Base-by-base conservation (phyloP, 2,797 vertebrate species). In the Simalia tracyae region DNA sequence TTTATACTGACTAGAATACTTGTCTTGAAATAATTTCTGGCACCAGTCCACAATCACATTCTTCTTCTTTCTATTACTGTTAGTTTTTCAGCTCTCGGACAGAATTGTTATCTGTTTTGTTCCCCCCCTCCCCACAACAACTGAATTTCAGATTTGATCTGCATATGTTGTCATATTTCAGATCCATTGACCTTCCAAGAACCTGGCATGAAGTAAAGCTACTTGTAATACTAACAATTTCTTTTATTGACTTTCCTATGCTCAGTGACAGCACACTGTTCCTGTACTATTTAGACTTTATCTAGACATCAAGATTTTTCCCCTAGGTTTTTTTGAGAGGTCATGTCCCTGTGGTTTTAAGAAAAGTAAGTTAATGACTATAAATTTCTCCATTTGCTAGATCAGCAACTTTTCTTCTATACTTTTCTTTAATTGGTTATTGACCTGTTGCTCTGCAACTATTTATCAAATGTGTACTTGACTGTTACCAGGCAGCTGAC, bases 381-480 rank as follows among this genome's bases (percentile, higher is more conserved):
- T 90, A 92, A 93, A 88, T 93, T 91, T 87, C 84, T 89, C 84
- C 63, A 31, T 91, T 91, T 90, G 90, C 90, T 91, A 91, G 90
- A 91, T 50, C 88, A 91, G 84, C 91, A 68, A 72, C 54, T 92
- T 93, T 84, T 92, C 68, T 66, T 93, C 85, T 66, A 15, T 87
- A 86, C 85, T 90, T 92, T 54, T 90, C 85, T 91, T 93, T 93
- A 92, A 92, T 93, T 92, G 91, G 88, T 90, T 93, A 93, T 92
- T 93, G 91, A 93, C 93, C 90, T 91, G 90, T 93, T 87, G 88
- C 90, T 91, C 90, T 56, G 50, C 26, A 66, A n/a, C 28, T 56
- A 93, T 92, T 90, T 72, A 93, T 92, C 89, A 93, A 84, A 84
- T 60, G 60, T 92, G 36, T 90, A 57, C 68, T 68, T 89, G 90